These are phyloP conservation scores for Lophotriccus pileatus DNA, from an alignment of 2,797 vertebrate genomes.

Conservation along the genomic window DNA sequence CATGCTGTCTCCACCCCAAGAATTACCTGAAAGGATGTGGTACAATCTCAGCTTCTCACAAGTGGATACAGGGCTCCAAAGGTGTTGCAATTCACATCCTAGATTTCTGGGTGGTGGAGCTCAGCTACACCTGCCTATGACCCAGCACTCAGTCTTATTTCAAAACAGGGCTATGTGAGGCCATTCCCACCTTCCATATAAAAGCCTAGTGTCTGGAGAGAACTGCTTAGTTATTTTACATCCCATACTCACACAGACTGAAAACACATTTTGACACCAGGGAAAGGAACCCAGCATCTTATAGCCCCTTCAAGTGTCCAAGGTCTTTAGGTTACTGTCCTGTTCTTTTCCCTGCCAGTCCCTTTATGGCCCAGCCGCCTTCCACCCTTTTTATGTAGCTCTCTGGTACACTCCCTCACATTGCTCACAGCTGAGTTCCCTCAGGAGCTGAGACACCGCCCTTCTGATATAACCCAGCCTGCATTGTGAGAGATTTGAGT, in stretches of 20 bases:
- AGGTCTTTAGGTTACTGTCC: not conserved
- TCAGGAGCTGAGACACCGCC: fast-evolving
- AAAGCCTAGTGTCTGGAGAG: not conserved
- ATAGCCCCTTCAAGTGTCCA: not conserved
- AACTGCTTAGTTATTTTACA: not conserved
- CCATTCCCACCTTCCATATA: not conserved
- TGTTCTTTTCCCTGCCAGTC: not conserved
- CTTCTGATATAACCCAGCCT: not conserved
- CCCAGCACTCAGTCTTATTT: not conserved
- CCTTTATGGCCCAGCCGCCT: not conserved
- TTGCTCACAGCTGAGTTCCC: not conserved
- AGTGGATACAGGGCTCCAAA: not conserved
- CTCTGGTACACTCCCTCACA: not conserved
- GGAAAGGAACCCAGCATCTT: not conserved
- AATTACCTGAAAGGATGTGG: not conserved
- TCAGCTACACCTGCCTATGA: not conserved
- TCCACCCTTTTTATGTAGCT: not conserved
- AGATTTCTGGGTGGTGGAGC: not conserved
- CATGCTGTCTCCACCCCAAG: fast-evolving
- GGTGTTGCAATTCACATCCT: not conserved
- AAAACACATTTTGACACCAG: not conserved
- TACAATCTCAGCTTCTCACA: not conserved
- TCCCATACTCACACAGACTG: fast-evolving
- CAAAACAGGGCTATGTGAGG: not conserved
- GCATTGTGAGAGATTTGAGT: fast-evolving